Percentiles rank a stretch among this genome's conserved stretches.
phyloP scores from a whole-genome alignment of 1,140 invertebrate genomes.

The Alviniconcha marisindica region DNA sequence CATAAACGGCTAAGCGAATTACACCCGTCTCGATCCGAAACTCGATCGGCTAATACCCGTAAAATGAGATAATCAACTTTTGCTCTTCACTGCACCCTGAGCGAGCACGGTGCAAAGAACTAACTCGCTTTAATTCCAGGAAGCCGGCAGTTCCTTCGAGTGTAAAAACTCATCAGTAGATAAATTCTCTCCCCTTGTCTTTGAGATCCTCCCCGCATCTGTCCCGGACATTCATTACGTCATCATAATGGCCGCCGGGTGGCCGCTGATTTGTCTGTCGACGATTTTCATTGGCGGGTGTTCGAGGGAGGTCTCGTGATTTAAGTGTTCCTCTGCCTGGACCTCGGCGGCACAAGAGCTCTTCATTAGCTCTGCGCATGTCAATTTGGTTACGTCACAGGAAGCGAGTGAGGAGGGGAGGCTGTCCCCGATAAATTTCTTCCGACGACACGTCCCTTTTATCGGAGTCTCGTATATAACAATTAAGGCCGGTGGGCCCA shows the following conservation, averaged over 20 bases:
- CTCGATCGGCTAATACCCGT: no score
- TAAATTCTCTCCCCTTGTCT: not conserved
- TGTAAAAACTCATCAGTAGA: conserved; percentile 6
- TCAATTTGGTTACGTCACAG: conserved; percentile 41
- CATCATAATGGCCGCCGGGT: conserved; percentile 17
- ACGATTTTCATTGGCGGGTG: not conserved
- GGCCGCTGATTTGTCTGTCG: conserved; percentile 18
- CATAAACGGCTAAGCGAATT: no score
- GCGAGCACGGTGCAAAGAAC: no score
- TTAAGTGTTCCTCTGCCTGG: not conserved
- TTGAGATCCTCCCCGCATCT: not conserved
- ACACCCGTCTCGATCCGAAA: no score
- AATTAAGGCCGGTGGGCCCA: conserved; percentile 14
- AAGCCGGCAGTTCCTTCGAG: not conserved
- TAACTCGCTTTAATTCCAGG: no score
- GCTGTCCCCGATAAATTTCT: conserved; percentile 31
- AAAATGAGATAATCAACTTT: no score
- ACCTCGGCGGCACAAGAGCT: conserved; percentile 34
- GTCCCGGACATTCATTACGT: not conserved
- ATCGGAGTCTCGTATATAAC: conserved; percentile 35
- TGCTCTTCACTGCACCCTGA: no score
- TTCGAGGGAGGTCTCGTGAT: not conserved
- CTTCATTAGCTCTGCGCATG: conserved; percentile 38
- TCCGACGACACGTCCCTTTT: conserved; percentile 29
- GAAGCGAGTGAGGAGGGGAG: conserved; percentile 30